These are phyloP conservation scores for Alcedo atthis DNA, from an alignment of 2,797 vertebrate genomes.

Conservation along the genomic window DNA sequence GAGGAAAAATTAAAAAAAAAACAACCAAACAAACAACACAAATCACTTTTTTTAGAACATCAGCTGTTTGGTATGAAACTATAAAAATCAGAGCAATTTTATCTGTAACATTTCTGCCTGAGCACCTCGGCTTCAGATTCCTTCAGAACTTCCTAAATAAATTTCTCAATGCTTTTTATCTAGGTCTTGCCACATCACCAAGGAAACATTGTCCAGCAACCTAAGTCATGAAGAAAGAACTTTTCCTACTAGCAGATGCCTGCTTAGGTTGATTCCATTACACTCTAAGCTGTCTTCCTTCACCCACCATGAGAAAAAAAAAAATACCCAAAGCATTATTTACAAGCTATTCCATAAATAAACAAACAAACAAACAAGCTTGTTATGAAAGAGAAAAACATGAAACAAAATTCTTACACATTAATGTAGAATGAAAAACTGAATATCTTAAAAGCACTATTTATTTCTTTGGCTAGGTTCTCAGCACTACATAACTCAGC, in stretches of 20 bases:
- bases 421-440: background rate
- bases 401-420: background rate
- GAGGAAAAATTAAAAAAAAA: background rate
- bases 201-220: background rate
- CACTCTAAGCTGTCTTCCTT: background rate
- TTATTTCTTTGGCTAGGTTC: background rate
- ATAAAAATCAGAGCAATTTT: background rate
- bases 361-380: background rate
- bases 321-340: background rate
- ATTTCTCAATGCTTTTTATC: background rate
- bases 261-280: background rate
- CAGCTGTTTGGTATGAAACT: background rate
- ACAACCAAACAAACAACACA: background rate
- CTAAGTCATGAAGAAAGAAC: background rate
- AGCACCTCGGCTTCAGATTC: background rate
- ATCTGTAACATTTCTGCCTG: background rate
- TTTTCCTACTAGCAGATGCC: background rate
- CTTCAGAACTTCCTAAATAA: background rate
- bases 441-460: background rate
- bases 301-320: background rate
- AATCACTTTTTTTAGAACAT: background rate
- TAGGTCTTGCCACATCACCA: background rate
- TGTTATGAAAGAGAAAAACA: background rate
- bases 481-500: background rate
- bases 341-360: background rate